phyloP scores from a whole-genome alignment of 1,140 invertebrate genomes.

The Geopemphigus sp. region DNA sequence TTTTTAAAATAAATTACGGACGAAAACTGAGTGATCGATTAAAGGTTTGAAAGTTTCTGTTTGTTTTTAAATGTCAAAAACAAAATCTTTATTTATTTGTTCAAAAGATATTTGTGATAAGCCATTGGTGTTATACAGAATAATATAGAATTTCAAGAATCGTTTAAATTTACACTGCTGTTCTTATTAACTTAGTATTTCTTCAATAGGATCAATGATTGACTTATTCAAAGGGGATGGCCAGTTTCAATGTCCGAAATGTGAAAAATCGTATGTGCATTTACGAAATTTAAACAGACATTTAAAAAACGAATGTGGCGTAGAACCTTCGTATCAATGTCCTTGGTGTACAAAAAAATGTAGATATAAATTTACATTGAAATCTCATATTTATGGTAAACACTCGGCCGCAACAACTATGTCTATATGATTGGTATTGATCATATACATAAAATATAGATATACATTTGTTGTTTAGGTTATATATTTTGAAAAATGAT shows the following conservation, averaged over 20 bases:
- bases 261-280: conserved; percentile 51
- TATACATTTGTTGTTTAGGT: not conserved
- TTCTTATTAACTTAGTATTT: conserved; percentile 15
- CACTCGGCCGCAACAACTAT: conserved; percentile 27
- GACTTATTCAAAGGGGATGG: conserved; percentile 22
- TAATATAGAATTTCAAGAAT: not conserved
- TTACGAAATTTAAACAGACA: conserved; percentile 51
- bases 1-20: not conserved
- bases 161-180: not conserved
- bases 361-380: conserved; percentile 54
- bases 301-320: conserved; percentile 52
- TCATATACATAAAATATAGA: not conserved
- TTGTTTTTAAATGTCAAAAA: not conserved
- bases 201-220: conserved; percentile 30
- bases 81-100: not conserved
- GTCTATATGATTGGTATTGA: conserved; percentile 4
- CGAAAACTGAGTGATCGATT: not conserved
- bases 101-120: not conserved
- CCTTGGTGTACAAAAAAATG: conserved; percentile 54
- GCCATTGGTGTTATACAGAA: not conserved
- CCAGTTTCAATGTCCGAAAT: conserved; percentile 38
- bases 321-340: conserved; percentile 51
- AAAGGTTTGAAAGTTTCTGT: not conserved
- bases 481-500: too few species aligned
- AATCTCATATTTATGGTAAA: conserved; percentile 52